Evolutionary conservation across 1,140 invertebrate species (phyloP).

Genomic region (Drosophila orosa): DNA sequence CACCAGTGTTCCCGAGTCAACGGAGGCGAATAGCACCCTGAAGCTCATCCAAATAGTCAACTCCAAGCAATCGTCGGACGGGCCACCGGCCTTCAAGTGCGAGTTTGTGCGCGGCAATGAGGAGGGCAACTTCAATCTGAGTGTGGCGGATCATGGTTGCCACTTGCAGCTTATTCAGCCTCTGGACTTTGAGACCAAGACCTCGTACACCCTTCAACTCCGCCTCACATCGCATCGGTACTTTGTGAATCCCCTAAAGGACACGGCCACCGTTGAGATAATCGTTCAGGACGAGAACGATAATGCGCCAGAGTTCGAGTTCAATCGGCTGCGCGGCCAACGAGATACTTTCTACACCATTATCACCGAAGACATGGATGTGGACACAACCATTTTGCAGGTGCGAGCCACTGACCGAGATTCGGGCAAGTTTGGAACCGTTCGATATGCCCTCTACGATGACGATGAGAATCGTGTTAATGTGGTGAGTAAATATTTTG

Average conservation of each 20-base stretch:
- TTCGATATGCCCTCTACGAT: slow-evolving; percentile 87
- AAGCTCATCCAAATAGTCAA: slow-evolving; percentile 84
- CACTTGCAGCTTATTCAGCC: slow-evolving; percentile 89
- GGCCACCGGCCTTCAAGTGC: slow-evolving; percentile 85
- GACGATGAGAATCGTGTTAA: slow-evolving; percentile 85
- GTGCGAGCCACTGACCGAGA: slow-evolving; percentile 91
- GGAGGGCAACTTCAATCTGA: slow-evolving; percentile 89
- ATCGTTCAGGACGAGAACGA: slow-evolving; percentile 95
- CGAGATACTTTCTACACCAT: slow-evolving; percentile 89
- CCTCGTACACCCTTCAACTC: slow-evolving; percentile 90
- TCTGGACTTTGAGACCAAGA: slow-evolving; percentile 90
- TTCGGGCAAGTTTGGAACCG: slow-evolving; percentile 90
- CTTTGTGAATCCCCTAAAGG: slow-evolving; percentile 90
- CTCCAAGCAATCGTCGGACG: slow-evolving; percentile 62
- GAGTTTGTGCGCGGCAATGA: slow-evolving; percentile 90
- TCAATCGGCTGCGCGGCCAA: slow-evolving; percentile 85
- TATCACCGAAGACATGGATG: slow-evolving; percentile 88
- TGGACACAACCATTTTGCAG: slow-evolving; percentile 90
- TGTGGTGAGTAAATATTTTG: slow-evolving; percentile 76
- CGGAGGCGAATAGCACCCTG: slow-evolving; percentile 71
- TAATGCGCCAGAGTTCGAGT: slow-evolving; percentile 92
- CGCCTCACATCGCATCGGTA: slow-evolving; percentile 90
- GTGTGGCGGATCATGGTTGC: slow-evolving; percentile 91
- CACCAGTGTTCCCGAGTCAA: slow-evolving; percentile 90
- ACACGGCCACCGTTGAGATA: slow-evolving; percentile 90